Base-by-base conservation (phyloP, 2,888 invertebrate species). In the Disparrhopalites patrizii region DNA sequence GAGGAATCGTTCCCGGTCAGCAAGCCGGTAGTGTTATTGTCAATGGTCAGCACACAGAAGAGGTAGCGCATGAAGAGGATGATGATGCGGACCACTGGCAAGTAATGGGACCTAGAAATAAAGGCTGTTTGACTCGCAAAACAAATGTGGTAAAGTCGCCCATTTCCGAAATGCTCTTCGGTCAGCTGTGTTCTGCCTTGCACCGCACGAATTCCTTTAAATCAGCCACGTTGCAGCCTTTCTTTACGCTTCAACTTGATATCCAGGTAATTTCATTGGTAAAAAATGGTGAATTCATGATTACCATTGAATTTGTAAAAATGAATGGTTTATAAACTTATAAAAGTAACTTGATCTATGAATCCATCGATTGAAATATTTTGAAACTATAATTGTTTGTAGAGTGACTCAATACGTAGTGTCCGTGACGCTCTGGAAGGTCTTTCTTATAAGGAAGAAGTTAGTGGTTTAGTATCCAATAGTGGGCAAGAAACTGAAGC, bases 201-300 rank as follows among this genome's bases (percentile, higher is more conserved):
- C 78, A 75, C 38, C 84, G 90, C 67, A 83, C 86, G 10, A 85
- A 86, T 15, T 86, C 87, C 77, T 86, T 87, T 77, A 86, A 90
- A 73, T 93, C 94, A 0, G 93, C 93, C 78, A 93, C 91, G 73
- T 89, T 96, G 71, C 93, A 96, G 79, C 96, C 96, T 0, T 97
- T 97, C 82, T 95, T 95, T 79, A 94, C 95, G 1, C 83, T 97
- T 69, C 95, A 93, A 79, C 84, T 97, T 31, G 94, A 97, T 77
- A 93, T 97, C 75, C 93, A 94, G 85, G 93, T 93, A 78, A 77
- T 77, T 76, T 62, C 15, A 51, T 56, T 31, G 31, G 18, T 10
- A 40, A 18, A 40, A 36, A 64, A 30, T 56, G 25, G n/a, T 40
- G n/a, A 36, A 43, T 23, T 15, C 10, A 30, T 64, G 5, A 10